Evolutionary conservation across 1,140 invertebrate genomes (phyloP).

Genomic region (Caenorhabditis briggsae): DNA sequence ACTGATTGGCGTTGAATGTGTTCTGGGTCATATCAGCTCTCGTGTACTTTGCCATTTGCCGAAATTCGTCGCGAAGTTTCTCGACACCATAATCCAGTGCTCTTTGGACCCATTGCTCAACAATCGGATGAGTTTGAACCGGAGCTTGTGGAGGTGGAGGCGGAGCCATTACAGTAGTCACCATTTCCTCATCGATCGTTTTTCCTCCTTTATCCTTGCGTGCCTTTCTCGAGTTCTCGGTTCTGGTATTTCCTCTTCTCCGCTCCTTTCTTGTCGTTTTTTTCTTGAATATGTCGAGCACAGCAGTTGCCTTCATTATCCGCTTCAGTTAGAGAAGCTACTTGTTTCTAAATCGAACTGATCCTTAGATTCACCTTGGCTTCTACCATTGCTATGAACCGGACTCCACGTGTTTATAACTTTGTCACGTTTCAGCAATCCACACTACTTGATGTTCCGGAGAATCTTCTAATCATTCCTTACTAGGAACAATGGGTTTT

Average conservation of each 20-base stretch:
- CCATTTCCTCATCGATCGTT: constrained; percentile 14
- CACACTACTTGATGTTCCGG: too few species aligned
- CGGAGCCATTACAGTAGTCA: neutral
- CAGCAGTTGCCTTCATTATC: neutral
- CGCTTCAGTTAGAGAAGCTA: neutral
- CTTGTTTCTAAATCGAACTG: neutral
- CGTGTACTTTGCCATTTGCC: constrained; percentile 27
- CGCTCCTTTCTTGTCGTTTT: neutral
- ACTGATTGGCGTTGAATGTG: constrained; percentile 18
- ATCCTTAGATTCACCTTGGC: neutral
- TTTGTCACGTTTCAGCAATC: too few species aligned
- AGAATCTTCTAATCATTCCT: too few species aligned
- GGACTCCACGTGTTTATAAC: too few species aligned
- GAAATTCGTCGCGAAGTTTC: constrained; percentile 14
- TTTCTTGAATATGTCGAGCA: constrained; percentile 40
- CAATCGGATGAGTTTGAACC: constrained; percentile 11
- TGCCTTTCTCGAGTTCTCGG: neutral
- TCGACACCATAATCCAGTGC: constrained; percentile 14
- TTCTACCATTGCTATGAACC: neutral
- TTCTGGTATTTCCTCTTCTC: constrained; percentile 22
- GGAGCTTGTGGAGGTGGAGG: neutral
- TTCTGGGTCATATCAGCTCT: constrained; percentile 24
- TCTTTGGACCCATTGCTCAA: constrained; percentile 32
- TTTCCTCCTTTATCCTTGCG: neutral
- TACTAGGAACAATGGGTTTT: too few species aligned